These are phyloP conservation scores for Drosophila aldrichi DNA, from an alignment of 2,888 invertebrate species.

Conservation along the genomic window DNA sequence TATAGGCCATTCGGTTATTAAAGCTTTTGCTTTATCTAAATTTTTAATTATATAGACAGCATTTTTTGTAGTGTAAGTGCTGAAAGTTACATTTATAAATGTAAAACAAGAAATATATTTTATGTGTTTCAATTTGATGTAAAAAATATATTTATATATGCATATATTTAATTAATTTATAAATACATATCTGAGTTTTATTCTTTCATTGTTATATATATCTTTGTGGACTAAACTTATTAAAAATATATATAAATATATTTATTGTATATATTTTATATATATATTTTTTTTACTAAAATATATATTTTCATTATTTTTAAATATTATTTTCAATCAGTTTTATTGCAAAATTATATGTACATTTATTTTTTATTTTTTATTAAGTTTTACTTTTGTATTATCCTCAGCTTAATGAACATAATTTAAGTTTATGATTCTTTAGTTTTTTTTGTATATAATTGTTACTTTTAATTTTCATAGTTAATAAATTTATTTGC, in stretches of 20 bases:
- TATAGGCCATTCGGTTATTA: constrained; percentile 43
- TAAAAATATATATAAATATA: too few species aligned
- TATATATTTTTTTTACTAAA: too few species aligned
- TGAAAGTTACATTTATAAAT: background rate
- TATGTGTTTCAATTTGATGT: too few species aligned
- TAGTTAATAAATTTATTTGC: constrained; percentile 70
- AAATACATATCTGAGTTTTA: too few species aligned
- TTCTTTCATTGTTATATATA: too few species aligned
- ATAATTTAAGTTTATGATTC: constrained; percentile 46
- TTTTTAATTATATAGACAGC: background rate
- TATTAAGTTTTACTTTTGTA: background rate
- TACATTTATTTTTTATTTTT: too few species aligned
- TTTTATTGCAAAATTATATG: background rate
- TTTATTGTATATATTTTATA: too few species aligned
- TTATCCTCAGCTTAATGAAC: constrained; percentile 17
- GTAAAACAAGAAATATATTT: too few species aligned
- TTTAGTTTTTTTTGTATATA: constrained; percentile 26
- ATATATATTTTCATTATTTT: background rate
- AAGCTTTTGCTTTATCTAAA: constrained; percentile 14
- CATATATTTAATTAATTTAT: too few species aligned
- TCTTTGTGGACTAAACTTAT: too few species aligned
- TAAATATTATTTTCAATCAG: background rate
- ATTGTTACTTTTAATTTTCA: constrained; percentile 60
- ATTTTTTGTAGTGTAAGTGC: background rate
- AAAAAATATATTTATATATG: too few species aligned